Conservation (phyloP, 2,113 vertebrate genomes). For the Apteryx owenii region DNA sequence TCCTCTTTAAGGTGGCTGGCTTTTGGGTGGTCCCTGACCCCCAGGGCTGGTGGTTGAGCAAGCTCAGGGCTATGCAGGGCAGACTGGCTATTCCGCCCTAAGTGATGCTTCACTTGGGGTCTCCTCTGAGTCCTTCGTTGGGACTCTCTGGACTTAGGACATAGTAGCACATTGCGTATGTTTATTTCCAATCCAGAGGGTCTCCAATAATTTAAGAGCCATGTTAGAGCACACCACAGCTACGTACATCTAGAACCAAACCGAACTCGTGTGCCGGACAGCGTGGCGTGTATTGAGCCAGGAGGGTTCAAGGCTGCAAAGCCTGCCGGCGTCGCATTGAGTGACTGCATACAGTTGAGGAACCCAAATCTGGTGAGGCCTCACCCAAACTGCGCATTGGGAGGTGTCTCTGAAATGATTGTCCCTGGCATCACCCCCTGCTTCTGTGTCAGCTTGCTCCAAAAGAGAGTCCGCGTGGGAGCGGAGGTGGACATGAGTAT, state of each 20-base stretch:
- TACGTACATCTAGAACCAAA: not conserved
- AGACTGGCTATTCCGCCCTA: not conserved
- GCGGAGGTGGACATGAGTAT: too few species aligned
- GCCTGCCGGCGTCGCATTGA: too few species aligned
- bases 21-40: not conserved
- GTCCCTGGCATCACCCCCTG: too few species aligned
- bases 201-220: not conserved
- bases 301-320: too few species aligned
- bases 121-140: not conserved
- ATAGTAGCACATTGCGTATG: not conserved
- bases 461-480: too few species aligned
- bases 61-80: not conserved
- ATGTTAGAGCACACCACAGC: not conserved
- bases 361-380: not conserved
- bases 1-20: not conserved
- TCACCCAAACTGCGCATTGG: too few species aligned
- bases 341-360: not conserved
- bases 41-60: too few species aligned
- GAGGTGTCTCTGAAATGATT: too few species aligned
- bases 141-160: not conserved
- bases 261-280: not conserved
- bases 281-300: not conserved
- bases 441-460: too few species aligned
- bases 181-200: not conserved
- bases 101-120: not conserved